Conservation (phyloP, 2,113 vertebrate genomes). For the Cyanoramphus novaezelandiae region DNA sequence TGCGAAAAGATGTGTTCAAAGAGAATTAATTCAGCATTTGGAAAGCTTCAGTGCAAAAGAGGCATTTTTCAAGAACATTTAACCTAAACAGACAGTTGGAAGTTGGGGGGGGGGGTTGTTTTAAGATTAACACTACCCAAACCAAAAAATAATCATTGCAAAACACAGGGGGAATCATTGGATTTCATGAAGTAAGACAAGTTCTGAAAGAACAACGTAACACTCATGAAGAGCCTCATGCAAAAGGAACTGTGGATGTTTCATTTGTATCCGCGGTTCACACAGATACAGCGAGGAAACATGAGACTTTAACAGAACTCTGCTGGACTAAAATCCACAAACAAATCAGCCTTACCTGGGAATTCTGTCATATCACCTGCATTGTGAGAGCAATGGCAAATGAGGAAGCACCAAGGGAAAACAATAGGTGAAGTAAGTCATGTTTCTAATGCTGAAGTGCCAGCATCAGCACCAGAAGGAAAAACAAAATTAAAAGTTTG, state of each 20-base stretch:
- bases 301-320: constrained; percentile 15
- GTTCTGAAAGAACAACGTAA: neutral
- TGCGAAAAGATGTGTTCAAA: neutral
- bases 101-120: neutral
- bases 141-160: neutral
- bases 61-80: neutral
- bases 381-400: constrained; percentile 83
- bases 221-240: constrained; percentile 15
- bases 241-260: constrained; percentile 45
- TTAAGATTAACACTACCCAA: neutral
- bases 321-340: constrained; percentile 50
- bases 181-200: constrained; percentile 7
- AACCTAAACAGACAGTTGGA: constrained; percentile 22
- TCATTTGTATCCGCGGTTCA: constrained; percentile 61
- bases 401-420: constrained; percentile 83
- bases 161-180: neutral
- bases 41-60: neutral
- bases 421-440: constrained; percentile 81
- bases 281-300: constrained; percentile 70
- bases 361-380: constrained; percentile 89
- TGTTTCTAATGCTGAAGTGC: constrained; percentile 66
- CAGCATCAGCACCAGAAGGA: constrained; percentile 73
- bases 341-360: constrained; percentile 85
- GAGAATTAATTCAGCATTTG: neutral
- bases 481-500: constrained; percentile 58